Conservation (phyloP, 2,113 vertebrate species). For the Notothenia coriiceps region DNA sequence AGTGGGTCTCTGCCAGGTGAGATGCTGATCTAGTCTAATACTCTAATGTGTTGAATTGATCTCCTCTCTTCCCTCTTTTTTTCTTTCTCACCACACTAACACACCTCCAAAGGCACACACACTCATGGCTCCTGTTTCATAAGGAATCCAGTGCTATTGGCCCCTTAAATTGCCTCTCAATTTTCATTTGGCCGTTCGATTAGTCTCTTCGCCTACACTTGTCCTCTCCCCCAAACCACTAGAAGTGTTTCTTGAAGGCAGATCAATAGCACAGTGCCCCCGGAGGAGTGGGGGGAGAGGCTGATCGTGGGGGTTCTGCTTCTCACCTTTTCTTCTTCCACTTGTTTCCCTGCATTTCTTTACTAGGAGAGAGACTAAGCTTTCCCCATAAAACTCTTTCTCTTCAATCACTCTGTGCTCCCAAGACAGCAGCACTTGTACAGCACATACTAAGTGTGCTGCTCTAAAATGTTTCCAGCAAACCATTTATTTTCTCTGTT, state of each 20-base stretch:
- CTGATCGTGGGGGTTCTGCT: constrained; percentile 29
- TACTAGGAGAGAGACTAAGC: constrained; percentile 3
- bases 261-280: constrained; percentile 60
- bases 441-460: background rate
- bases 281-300: constrained; percentile 20
- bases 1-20: constrained; percentile 16
- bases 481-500: background rate
- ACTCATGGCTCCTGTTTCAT: constrained; percentile 15
- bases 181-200: constrained; percentile 75
- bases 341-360: constrained; percentile 43
- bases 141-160: constrained; percentile 54
- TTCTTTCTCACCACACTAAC: constrained; percentile 24
- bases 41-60: constrained; percentile 55
- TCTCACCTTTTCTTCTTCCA: constrained; percentile 13
- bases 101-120: constrained; percentile 11
- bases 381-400: constrained; percentile 15
- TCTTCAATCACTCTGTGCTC: background rate
- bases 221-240: constrained; percentile 36
- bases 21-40: constrained; percentile 30
- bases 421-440: background rate
- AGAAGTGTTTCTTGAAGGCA: constrained; percentile 41
- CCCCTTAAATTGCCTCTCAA: constrained; percentile 75
- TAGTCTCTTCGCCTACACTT: constrained; percentile 49
- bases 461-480: background rate
- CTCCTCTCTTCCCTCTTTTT: constrained; percentile 29